Conservation (phyloP, 2,888 invertebrate species). For the Lutraria lutraria region DNA sequence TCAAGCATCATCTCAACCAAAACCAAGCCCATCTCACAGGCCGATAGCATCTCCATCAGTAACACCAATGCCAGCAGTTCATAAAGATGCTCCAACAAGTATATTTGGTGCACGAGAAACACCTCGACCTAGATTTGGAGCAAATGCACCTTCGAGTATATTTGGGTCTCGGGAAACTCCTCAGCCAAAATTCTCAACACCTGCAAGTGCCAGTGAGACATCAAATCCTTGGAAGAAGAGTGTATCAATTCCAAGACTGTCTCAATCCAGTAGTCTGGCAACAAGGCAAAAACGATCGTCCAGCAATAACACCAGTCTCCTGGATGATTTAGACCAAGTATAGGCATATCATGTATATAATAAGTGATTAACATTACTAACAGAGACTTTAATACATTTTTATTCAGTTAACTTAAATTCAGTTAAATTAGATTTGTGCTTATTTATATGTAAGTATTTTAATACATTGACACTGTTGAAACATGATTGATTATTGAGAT, state of each 20-base stretch:
- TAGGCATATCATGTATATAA: background rate
- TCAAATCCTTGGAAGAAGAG: conserved; percentile 11
- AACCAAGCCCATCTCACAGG: background rate
- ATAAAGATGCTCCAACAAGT: conserved; percentile 43
- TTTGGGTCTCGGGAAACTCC: conserved; percentile 30
- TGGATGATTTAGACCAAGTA: conserved; percentile 22
- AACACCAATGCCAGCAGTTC: conserved; percentile 36
- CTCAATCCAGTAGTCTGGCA: conserved; percentile 28
- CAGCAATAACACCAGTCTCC: background rate
- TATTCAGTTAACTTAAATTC: background rate
- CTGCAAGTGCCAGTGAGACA: background rate
- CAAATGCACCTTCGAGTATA: conserved; percentile 33
- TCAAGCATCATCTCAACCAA: conserved; percentile 6
- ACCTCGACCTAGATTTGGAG: conserved; percentile 39
- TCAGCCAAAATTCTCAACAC: conserved; percentile 23
- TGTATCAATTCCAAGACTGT: conserved; percentile 25
- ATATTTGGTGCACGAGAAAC: conserved; percentile 49
- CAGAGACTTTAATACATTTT: background rate
- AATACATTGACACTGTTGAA: background rate
- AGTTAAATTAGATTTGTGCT: background rate
- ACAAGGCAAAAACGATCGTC: background rate
- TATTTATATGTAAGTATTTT: background rate
- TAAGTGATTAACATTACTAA: background rate
- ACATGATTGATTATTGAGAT: background rate
- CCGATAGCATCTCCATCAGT: background rate